Evolutionary conservation across 2,888 invertebrate species (phyloP).

Genomic region (Volucella inflata): DNA sequence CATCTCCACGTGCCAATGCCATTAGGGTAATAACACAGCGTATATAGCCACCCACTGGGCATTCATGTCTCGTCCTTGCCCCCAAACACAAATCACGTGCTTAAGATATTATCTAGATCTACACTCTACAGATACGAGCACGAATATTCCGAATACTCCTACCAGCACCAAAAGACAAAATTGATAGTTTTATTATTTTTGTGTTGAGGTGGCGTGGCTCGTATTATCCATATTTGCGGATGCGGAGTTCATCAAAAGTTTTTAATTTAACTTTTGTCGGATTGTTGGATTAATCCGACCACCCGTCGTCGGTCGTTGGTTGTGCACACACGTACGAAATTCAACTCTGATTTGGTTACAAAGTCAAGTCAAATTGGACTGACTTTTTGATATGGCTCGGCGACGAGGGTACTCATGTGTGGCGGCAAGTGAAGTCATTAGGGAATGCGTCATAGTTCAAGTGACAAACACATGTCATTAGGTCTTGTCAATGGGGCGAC

Average conservation of each 20-base stretch:
- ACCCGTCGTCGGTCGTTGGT: slow-evolving; percentile 6
- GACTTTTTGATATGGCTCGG: background rate
- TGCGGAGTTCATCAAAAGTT: slow-evolving; percentile 46
- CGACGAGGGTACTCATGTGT: background rate
- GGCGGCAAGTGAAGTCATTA: slow-evolving; percentile 36
- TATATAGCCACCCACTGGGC: slow-evolving; percentile 49
- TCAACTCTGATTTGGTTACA: too few relatives aligned
- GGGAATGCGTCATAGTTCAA: slow-evolving; percentile 25
- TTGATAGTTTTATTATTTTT: slow-evolving; percentile 21
- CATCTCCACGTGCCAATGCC: slow-evolving; percentile 62
- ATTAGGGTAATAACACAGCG: slow-evolving; percentile 18
- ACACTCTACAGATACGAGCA: background rate
- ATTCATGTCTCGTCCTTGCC: slow-evolving; percentile 61
- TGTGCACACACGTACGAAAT: too few relatives aligned
- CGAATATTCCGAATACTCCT: too few relatives aligned
- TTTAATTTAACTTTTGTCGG: slow-evolving; percentile 45
- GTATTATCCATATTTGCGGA: slow-evolving; percentile 29
- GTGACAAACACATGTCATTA: slow-evolving; percentile 27
- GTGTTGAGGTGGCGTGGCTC: background rate
- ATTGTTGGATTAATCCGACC: background rate
- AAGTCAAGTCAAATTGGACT: too few relatives aligned
- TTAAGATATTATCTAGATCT: slow-evolving; percentile 51
- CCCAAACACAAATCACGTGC: slow-evolving; percentile 53
- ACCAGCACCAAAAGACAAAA: too few relatives aligned
- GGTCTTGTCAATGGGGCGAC: too few relatives aligned